Evolutionary conservation across 2,797 vertebrate genomes (phyloP), one percentile per base, ranked within the genome.

Genomic region (Peromyscus nudipes): DNA sequence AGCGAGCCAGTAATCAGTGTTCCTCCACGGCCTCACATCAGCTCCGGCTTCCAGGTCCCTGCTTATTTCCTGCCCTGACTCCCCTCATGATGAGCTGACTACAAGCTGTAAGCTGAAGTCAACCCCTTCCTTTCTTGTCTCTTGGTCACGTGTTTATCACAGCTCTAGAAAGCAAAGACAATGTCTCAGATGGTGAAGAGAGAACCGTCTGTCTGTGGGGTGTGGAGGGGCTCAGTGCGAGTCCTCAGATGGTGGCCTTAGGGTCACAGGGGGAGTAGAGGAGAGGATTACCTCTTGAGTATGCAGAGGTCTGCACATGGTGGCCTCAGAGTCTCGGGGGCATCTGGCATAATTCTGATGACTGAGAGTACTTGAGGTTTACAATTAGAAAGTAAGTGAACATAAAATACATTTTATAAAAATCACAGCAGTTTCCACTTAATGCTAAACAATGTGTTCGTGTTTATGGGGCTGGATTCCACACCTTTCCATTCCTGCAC

Each of bases 361-460:
- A 6, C 43, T 23, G 49, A n/a, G 27, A 8, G 23, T 19, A 8
- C 29, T 29, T 91, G 25, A 29, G 11, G n/a, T 82, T 79, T 79
- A 0, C 14, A 34, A 14, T 34, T 25, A 52, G 27, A 52, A 73
- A 83, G 27, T 37, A 65, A 83, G 73, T n/a, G 71, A 82, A 92
- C 4, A 37, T 5, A 55, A 57, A 57, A 8, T 62, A 27, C 10
- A 2, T 64, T 49, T 34, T 82, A 62, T 27, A 34, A 49, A 94
- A 52, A 37, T 19, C 10, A 31, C 0, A 69, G 25, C 55, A 11
- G 2, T 62, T 83, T 62, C 34, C 37, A 2, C 12, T 23, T 25
- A 9, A 1, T 34, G 9, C 10, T 4, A n/a, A 65, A 75, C 52
- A 13, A 4, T 2, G 1, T 23, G 23, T 37, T 64, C 8, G 2